These are phyloP conservation scores for Bicyclus anynana DNA, from an alignment of 1,140 invertebrate species.

Conservation along the genomic window DNA sequence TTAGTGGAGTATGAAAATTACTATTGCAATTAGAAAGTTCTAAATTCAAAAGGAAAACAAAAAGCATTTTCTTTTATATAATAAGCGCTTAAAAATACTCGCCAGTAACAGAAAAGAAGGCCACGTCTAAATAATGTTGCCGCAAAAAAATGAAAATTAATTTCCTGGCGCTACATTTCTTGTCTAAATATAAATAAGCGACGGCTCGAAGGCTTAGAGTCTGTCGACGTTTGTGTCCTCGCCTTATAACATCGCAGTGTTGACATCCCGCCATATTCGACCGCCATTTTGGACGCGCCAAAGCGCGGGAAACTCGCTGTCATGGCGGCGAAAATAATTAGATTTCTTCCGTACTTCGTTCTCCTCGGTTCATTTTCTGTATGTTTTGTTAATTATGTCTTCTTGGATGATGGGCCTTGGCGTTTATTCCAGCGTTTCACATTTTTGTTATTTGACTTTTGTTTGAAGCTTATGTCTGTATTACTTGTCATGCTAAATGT, in stretches of 20 bases:
- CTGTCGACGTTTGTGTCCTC: slow-evolving; percentile 53
- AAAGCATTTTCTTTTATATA: neutral
- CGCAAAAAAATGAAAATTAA: slow-evolving; percentile 54
- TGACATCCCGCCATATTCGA: slow-evolving; percentile 54
- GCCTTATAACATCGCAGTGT: slow-evolving; percentile 57
- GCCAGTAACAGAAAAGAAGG: slow-evolving; percentile 8
- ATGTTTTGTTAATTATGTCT: slow-evolving; percentile 67
- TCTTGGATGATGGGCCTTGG: slow-evolving; percentile 14
- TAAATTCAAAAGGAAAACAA: neutral
- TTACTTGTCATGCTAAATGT: no score
- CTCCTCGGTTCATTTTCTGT: slow-evolving; percentile 55
- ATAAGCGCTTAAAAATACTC: neutral
- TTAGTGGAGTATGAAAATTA: neutral
- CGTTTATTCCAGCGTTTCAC: slow-evolving; percentile 12
- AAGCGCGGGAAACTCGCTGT: slow-evolving; percentile 63
- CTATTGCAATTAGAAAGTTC: neutral
- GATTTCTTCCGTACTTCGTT: slow-evolving; percentile 53
- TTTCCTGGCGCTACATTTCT: slow-evolving; percentile 54
- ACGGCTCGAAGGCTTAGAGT: slow-evolving; percentile 60
- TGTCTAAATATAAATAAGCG: slow-evolving; percentile 63
- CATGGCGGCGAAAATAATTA: slow-evolving; percentile 70
- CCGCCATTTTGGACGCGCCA: slow-evolving; percentile 55
- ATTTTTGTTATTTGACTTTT: slow-evolving; percentile 4
- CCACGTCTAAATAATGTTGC: slow-evolving; percentile 18
- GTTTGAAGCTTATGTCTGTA: neutral